A percentile compares a stretch with the other conserved stretches of the same genome.
phyloP scores from a whole-genome alignment of 2,797 vertebrate species.

The Scyliorhinus canicula region DNA sequence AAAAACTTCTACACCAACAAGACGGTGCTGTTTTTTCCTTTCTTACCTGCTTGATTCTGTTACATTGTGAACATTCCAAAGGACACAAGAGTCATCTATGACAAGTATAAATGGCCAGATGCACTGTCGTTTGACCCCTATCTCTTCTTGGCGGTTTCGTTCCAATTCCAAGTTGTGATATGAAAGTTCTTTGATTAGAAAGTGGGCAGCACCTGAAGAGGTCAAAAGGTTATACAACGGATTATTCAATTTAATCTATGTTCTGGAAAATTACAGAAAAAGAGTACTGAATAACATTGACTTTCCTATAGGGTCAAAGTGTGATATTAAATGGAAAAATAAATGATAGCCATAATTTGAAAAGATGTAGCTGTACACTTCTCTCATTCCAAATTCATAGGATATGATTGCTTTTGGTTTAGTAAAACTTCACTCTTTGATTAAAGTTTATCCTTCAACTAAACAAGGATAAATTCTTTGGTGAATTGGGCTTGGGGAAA shows the following conservation, averaged over 20 bases:
- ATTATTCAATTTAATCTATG: background rate
- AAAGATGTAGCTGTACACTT: background rate
- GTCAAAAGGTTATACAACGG: background rate
- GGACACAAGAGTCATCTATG: constrained; percentile 93
- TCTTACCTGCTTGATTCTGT: constrained; percentile 68
- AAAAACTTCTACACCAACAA: background rate
- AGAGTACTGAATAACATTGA: background rate
- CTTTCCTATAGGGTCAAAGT: background rate
- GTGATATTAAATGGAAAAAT: background rate
- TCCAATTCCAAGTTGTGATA: constrained; percentile 96
- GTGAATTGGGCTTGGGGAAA: background rate
- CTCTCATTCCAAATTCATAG: background rate
- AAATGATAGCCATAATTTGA: background rate
- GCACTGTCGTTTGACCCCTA: constrained; percentile 81
- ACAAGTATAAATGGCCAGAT: constrained; percentile 94
- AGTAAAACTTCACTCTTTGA: background rate
- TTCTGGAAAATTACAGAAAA: background rate
- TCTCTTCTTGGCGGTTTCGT: constrained; percentile 84
- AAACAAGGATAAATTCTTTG: background rate
- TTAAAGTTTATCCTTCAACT: background rate
- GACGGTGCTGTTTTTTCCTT: background rate
- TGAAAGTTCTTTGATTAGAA: constrained; percentile 96
- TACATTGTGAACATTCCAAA: constrained; percentile 78
- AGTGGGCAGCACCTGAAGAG: constrained; percentile 81
- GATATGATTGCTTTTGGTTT: background rate